Conservation (phyloP, 92 coral and sea anemone species). For the Epizoanthus illoricatus region DNA sequence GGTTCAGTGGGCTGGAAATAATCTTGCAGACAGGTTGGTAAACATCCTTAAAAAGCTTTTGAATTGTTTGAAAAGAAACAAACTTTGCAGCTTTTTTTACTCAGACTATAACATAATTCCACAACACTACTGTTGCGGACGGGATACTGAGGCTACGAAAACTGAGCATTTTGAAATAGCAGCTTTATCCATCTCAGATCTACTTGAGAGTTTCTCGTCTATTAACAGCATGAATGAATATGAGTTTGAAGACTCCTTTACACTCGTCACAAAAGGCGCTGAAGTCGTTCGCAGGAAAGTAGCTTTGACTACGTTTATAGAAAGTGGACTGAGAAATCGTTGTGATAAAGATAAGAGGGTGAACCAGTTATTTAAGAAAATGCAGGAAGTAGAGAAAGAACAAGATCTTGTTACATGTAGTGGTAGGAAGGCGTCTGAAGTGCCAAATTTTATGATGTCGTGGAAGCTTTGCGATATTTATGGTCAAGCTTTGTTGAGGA, state of each 20-base stretch:
- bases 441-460: not conserved
- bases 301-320: not conserved
- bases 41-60: not conserved
- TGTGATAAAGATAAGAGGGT: not conserved
- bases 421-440: too few relatives aligned
- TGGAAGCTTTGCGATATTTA: too few relatives aligned
- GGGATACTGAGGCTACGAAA: too few relatives aligned
- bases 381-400: too few relatives aligned
- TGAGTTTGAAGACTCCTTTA: not conserved
- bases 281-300: not conserved
- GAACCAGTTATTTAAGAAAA: too few relatives aligned
- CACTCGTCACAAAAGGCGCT: not conserved
- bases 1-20: constrained; percentile 6
- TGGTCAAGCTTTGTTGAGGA: constrained; percentile 1
- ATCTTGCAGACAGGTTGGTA: not conserved
- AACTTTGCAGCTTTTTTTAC: constrained; percentile 5
- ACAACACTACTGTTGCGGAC: not conserved
- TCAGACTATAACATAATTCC: not conserved
- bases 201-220: not conserved
- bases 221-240: not conserved
- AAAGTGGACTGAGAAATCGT: not conserved
- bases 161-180: not conserved
- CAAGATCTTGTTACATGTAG: too few relatives aligned
- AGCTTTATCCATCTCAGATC: not conserved
- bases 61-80: not conserved